Evolutionary conservation across 2,797 vertebrate species (phyloP).

Genomic region (Microctenopoma steveboyesi): DNA sequence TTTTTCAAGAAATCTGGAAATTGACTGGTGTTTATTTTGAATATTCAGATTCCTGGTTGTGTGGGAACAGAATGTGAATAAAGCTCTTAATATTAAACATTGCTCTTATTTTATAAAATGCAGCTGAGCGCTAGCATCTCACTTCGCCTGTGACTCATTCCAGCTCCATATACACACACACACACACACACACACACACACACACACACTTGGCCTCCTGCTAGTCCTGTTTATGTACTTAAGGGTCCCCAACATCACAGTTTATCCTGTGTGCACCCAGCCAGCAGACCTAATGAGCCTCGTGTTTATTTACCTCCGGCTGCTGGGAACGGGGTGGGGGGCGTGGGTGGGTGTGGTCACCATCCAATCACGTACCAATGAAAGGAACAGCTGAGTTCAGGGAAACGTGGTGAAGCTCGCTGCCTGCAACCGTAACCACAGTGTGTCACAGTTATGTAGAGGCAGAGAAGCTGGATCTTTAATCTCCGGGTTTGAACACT

Average conservation of each 20-base stretch:
- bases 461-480: constrained; percentile 24
- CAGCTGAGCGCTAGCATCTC: constrained; percentile 2
- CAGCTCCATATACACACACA: constrained; percentile 3
- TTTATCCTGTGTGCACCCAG: constrained; percentile 83
- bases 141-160: constrained; percentile 22
- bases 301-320: constrained; percentile 81
- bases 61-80: background rate
- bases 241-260: constrained; percentile 82
- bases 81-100: constrained; percentile 2
- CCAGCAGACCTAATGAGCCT: constrained; percentile 80
- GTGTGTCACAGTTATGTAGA: constrained; percentile 44
- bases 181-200: constrained; percentile 19
- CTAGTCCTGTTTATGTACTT: constrained; percentile 81
- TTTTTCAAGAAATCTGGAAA: background rate
- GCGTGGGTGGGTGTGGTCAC: constrained; percentile 48
- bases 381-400: constrained; percentile 42
- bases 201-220: constrained; percentile 41
- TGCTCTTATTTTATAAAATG: constrained; percentile 11
- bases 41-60: background rate
- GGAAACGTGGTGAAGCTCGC: constrained; percentile 30
- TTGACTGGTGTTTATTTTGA: background rate
- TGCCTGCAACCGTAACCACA: constrained; percentile 39
- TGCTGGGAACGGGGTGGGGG: constrained; percentile 60
- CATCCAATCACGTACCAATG: constrained; percentile 48
- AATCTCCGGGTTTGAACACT: constrained; percentile 24